Evolutionary conservation across 2,113 vertebrate genomes (phyloP).

Genomic region (Mystacornis crossleyi): DNA sequence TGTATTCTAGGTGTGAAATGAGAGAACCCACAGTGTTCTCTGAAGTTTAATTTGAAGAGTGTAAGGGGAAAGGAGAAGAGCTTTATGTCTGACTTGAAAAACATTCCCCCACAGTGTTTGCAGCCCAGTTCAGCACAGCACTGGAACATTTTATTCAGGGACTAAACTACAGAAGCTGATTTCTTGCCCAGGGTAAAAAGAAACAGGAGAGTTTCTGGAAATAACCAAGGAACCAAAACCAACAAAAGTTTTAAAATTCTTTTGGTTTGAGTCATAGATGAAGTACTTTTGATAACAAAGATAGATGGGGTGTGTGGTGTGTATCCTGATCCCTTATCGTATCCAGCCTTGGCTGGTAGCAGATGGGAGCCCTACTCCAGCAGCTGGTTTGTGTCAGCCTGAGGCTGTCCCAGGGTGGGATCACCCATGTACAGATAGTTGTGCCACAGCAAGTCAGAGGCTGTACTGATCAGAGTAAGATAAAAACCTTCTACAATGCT

Average conservation of each 20-base stretch:
- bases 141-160: neutral
- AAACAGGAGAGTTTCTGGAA: neutral
- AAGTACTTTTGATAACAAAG: neutral
- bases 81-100: neutral
- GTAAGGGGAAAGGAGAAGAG: neutral
- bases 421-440: neutral
- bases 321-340: neutral
- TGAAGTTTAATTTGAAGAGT: neutral
- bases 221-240: neutral
- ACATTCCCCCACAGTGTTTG: neutral
- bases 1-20: neutral
- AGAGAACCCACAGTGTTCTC: neutral
- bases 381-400: neutral
- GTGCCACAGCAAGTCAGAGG: neutral
- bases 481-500: neutral
- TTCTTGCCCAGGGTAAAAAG: neutral
- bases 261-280: neutral
- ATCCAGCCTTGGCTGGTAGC: neutral
- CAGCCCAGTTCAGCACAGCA: neutral
- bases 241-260: neutral
- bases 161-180: neutral
- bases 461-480: neutral
- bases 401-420: neutral
- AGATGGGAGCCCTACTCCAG: neutral
- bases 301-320: neutral